Base-by-base conservation (phyloP, 2,113 vertebrate genomes). In the Lagopus muta region DNA sequence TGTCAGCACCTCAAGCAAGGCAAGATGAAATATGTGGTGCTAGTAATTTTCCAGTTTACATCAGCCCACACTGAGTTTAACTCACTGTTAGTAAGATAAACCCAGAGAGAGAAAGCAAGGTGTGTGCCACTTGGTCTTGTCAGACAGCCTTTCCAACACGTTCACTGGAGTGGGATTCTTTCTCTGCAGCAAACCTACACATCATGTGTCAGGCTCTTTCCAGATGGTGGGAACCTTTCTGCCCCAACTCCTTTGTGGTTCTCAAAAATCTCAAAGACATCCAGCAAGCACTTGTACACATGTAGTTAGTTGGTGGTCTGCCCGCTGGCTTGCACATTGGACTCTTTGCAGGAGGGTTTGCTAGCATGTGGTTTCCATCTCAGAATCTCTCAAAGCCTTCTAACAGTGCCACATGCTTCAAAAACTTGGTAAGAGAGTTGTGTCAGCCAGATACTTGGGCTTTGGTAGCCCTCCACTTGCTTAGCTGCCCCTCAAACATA, bases 291-390 rank as follows among this genome's bases (percentile, higher is more conserved):
- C 95, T 78, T 57, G 45, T 75, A 80, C 89, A 88, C 89, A 91
- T 81, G 50, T 3, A 95, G 92, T 94, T 89, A 94, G 90, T 86
- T 94, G 89, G 91, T 92, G 92, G 91, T 96, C 91, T 82, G 52
- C 55, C 60, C 0, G 40, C 88, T 84, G 82, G 47, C 89, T 74
- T 55, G 60, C 91, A 84, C 47, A 85, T 85, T 96, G 86, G 79
- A 66, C 73, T 81, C 72, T 93, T 96, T 96, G 87, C 67, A 81
- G 66, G 71, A 81, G 77, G 28, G 3, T 73, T 34, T 71, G 90
- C 82, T 61, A 54, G 38, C 94, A 89, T 95, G 95, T 94, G 83
- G 79, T 94, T 97, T 89, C 86, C 94, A 94, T 96, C 89, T 96
- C 38, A 4, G 66, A 70, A 86, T 57, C 87, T 72, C 86, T 95